Base-by-base conservation (phyloP, 2,113 vertebrate species). In the Nansenia antarctica region DNA sequence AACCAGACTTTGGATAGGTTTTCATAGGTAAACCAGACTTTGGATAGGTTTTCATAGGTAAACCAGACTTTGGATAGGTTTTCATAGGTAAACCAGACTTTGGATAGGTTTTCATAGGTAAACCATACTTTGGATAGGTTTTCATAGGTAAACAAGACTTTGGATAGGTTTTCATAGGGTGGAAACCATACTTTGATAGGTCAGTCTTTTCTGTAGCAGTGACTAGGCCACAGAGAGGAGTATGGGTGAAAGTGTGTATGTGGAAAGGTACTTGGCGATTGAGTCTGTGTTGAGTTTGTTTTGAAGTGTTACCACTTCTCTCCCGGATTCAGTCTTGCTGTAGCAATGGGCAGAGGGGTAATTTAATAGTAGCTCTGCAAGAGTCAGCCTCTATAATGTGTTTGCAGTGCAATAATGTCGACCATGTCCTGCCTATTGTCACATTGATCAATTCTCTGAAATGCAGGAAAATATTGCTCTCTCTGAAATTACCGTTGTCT, bases 371-470 rank as follows among this genome's bases (percentile, higher is more conserved):
- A 53, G 24, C 26, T 53, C 73, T 5, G 52, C 57, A 59, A 53
- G 70, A 71, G 37, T 39, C 9, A 55, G 30, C 12, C 2, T 35
- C 59, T 53, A n/a, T 80, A 84, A 82, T 85, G 75, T 18, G 54
- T 83, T 83, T 87, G 74, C 70, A 73, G 1, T 73, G 69, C 73
- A 87, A 85, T 86, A 81, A 82, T 62, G 71, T 69, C 65, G 63
- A 77, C 75, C 78, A 71, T 37, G 74, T 76, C 70, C n/a, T n/a
- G n/a, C n/a, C n/a, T 78, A 75, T 72, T 59, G 32, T 76, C 59
- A 67, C 84, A 74, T 75, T 74, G 76, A 88, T 90, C 87, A 81
- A 85, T 88, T 81, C 73, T 66, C 60, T 68, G 64, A 74, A 70
- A 70, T 57, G 52, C 65, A 55, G 60, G 52, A 45, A 79, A 77